A percentile compares a stretch with the other conserved stretches of the same genome.
Conservation (phyloP, 2,888 invertebrate species). For the Punctoribates punctum region DNA sequence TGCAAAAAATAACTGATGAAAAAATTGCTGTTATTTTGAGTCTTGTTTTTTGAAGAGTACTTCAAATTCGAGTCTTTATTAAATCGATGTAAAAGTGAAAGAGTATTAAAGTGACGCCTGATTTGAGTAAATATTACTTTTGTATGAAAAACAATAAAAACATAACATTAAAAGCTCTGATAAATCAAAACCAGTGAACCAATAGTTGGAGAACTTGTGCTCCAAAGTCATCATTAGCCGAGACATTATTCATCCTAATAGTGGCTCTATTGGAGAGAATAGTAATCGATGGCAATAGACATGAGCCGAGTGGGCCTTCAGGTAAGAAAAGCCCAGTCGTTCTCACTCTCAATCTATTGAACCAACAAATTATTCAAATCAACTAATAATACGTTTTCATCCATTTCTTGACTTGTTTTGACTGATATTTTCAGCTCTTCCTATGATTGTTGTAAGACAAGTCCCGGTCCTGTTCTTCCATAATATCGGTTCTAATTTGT, state of each 20-base stretch:
- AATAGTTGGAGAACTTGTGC: not conserved
- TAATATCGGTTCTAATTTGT: slow-evolving; percentile 80
- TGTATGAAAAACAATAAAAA: no score
- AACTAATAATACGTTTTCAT: slow-evolving; percentile 27
- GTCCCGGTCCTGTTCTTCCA: slow-evolving; percentile 95
- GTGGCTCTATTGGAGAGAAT: slow-evolving; percentile 52
- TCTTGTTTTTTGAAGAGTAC: no score
- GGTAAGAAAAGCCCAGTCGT: slow-evolving; percentile 25
- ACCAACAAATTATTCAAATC: slow-evolving; percentile 37
- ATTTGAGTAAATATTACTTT: no score
- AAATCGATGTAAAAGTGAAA: no score
- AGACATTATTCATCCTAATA: slow-evolving; percentile 52
- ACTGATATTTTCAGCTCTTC: slow-evolving; percentile 16
- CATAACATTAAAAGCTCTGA: no score
- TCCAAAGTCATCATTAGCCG: slow-evolving; percentile 18
- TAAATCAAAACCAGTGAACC: no score
- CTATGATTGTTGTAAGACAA: slow-evolving; percentile 57
- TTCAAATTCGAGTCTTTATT: no score
- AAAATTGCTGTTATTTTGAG: no score
- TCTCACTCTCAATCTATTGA: slow-evolving; percentile 7
- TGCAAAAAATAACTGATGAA: no score
- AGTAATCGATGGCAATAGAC: slow-evolving; percentile 51
- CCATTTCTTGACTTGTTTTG: slow-evolving; percentile 16
- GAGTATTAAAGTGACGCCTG: no score
- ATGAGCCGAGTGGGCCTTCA: slow-evolving; percentile 51